phyloP scores from a whole-genome alignment of 2,797 vertebrate species.

The Monodelphis domestica region DNA sequence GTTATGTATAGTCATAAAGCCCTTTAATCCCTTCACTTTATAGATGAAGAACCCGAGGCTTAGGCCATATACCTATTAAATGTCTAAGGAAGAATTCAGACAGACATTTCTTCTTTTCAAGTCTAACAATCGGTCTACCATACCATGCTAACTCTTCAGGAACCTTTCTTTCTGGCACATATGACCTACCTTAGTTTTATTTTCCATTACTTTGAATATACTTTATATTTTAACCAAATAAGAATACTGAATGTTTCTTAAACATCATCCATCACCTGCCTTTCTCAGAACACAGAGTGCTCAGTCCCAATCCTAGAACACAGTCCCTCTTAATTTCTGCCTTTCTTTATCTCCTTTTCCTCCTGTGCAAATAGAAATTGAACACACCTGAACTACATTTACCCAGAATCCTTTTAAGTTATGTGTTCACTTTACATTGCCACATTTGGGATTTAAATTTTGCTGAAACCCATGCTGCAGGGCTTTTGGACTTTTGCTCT shows the following conservation, averaged over 20 bases:
- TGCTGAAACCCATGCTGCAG: no score
- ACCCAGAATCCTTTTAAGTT: no score
- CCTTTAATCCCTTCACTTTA: not conserved
- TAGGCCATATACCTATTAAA: not conserved
- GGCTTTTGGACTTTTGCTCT: no score
- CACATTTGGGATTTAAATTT: no score
- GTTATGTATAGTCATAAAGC: not conserved
- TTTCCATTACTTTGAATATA: not conserved
- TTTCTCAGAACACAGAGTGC: not conserved
- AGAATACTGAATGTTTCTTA: not conserved
- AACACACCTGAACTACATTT: no score
- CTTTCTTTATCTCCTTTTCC: not conserved
- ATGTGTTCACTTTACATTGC: no score
- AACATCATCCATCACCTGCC: not conserved
- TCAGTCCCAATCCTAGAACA: not conserved
- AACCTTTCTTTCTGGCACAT: not conserved
- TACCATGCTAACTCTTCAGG: not conserved
- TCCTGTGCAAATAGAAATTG: no score
- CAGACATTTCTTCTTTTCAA: not conserved
- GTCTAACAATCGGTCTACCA: not conserved
- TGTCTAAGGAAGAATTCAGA: not conserved
- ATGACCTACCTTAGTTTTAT: not conserved
- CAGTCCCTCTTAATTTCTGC: not conserved
- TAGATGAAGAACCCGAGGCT: not conserved
- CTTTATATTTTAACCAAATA: not conserved